A percentile compares a stretch with the other conserved stretches of the same genome.
Evolutionary conservation across 2,113 vertebrate genomes (phyloP).

Genomic region (Saguinus midas): DNA sequence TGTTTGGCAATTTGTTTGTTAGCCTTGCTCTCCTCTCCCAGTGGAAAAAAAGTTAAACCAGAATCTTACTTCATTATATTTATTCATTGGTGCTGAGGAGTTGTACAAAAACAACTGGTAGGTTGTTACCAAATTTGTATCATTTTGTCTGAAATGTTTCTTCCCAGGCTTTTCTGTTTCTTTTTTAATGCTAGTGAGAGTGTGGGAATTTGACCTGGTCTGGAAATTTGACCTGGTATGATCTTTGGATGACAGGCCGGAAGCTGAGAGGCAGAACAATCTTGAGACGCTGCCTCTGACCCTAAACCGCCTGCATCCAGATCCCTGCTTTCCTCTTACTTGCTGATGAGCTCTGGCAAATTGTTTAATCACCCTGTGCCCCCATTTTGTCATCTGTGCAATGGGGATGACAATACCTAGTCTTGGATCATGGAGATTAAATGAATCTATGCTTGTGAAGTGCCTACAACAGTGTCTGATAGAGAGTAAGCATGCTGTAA

Average conservation of each 20-base stretch:
- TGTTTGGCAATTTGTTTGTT: not conserved
- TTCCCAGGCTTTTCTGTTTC: slow-evolving; percentile 72
- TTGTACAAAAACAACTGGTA: slow-evolving; percentile 47
- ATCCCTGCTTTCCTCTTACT: not conserved
- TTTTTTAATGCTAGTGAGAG: slow-evolving; percentile 64
- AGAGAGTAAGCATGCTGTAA: not conserved
- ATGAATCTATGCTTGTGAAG: not conserved
- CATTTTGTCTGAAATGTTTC: slow-evolving; percentile 64
- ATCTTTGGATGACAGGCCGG: slow-evolving; percentile 47
- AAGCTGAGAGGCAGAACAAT: slow-evolving; percentile 25
- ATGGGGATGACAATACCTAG: not conserved
- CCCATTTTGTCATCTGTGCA: not conserved
- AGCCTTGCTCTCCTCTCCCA: slow-evolving; percentile 4
- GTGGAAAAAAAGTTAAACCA: slow-evolving; percentile 10
- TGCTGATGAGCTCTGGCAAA: not conserved
- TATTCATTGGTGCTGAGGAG: slow-evolving; percentile 29
- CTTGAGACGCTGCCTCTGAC: slow-evolving; percentile 27
- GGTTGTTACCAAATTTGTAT: slow-evolving; percentile 60
- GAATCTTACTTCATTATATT: slow-evolving; percentile 34
- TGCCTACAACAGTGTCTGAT: not conserved
- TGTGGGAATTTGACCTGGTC: slow-evolving; percentile 76
- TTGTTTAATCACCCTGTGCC: not conserved
- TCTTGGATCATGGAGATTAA: not conserved
- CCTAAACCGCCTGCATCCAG: not conserved
- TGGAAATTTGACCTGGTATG: slow-evolving; percentile 62